Percentiles rank a stretch among this genome's conserved stretches.
These are phyloP conservation scores for Mystacides longicornis DNA, from an alignment of 2,888 invertebrate species.

Conservation along the genomic window DNA sequence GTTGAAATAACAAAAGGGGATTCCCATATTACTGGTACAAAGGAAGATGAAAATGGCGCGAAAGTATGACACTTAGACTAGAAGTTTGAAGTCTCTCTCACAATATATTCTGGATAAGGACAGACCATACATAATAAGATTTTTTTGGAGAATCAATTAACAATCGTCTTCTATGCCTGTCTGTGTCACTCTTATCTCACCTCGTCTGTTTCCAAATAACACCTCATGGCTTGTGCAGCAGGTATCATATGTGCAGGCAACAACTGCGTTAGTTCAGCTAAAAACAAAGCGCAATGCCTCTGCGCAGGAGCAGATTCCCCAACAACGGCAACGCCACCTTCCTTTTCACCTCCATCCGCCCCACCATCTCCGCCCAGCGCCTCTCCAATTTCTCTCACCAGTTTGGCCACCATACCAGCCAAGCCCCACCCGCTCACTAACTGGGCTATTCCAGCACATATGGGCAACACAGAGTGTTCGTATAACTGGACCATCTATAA, in stretches of 20 bases:
- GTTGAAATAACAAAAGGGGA: too few relatives aligned
- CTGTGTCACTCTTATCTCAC: constrained; percentile 33
- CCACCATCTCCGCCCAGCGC: constrained; percentile 62
- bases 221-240: constrained; percentile 53
- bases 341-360: constrained; percentile 44
- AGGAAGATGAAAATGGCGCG: too few relatives aligned
- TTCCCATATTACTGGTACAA: too few relatives aligned
- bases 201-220: constrained; percentile 54
- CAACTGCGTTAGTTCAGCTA: constrained; percentile 57
- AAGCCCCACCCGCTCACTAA: constrained; percentile 61
- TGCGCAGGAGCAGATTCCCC: constrained; percentile 41
- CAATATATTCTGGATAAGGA: too few relatives aligned
- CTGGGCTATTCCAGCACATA: constrained; percentile 64
- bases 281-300: constrained; percentile 48
- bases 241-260: constrained; percentile 53
- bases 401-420: constrained; percentile 62
- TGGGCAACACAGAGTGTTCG: constrained; percentile 61
- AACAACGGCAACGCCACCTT: constrained; percentile 39
- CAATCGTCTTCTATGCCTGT: too few relatives aligned
- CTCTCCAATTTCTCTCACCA: constrained; percentile 67
- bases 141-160: too few relatives aligned
- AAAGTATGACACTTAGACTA: too few relatives aligned
- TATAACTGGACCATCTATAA: constrained; percentile 66
- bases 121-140: too few relatives aligned
- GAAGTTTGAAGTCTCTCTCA: too few relatives aligned